These are phyloP conservation scores for Fragum fragum DNA, from an alignment of 2,888 invertebrate genomes.

Conservation along the genomic window DNA sequence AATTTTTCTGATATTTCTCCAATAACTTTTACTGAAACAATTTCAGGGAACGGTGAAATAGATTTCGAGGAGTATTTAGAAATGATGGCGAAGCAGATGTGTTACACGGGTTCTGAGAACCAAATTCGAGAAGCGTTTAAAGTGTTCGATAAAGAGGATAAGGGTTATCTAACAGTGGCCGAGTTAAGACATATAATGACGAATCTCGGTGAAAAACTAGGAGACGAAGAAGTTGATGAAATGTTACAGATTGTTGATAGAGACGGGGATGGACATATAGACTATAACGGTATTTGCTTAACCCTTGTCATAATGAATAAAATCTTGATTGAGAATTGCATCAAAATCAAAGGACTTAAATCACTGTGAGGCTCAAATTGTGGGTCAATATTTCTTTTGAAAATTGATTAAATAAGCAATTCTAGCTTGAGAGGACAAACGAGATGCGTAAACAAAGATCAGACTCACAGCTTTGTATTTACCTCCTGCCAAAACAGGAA, in stretches of 20 bases:
- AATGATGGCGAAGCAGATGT: conserved; percentile 62
- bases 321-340: too few relatives aligned
- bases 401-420: too few relatives aligned
- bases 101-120: conserved; percentile 53
- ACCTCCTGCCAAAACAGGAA: too few relatives aligned
- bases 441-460: too few relatives aligned
- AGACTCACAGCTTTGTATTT: too few relatives aligned
- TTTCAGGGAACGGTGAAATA: conserved; percentile 58
- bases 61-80: conserved; percentile 61
- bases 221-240: conserved; percentile 67
- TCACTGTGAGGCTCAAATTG: too few relatives aligned
- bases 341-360: too few relatives aligned
- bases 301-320: too few relatives aligned
- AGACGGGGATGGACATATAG: conserved; percentile 63
- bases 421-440: too few relatives aligned
- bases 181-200: conserved; percentile 62
- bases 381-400: too few relatives aligned
- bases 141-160: conserved; percentile 52
- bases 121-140: conserved; percentile 65
- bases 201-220: conserved; percentile 56
- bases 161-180: conserved; percentile 55
- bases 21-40: too few relatives aligned
- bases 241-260: conserved; percentile 64
- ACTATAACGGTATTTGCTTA: conserved; percentile 68
- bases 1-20: too few relatives aligned